phyloP scores from a whole-genome alignment of 2,797 vertebrate genomes.

The Tapirus indicus region DNA sequence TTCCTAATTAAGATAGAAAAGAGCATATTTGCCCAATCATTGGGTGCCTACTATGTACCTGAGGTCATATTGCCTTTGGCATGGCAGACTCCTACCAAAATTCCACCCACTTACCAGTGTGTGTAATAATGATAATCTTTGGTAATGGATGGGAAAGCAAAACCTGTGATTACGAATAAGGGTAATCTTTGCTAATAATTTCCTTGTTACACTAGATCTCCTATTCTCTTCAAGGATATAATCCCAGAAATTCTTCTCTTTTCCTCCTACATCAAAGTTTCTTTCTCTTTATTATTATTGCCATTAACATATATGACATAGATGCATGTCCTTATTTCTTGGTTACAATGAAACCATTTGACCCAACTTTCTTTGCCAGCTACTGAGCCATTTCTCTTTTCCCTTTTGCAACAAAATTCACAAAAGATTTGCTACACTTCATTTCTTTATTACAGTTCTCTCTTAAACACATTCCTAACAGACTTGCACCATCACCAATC shows the following conservation, averaged over 20 bases:
- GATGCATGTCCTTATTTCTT: background rate
- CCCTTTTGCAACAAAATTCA: background rate
- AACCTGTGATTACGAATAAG: background rate
- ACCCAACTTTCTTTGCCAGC: background rate
- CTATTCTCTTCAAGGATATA: background rate
- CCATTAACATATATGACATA: background rate
- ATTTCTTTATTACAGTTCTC: background rate
- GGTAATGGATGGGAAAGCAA: background rate
- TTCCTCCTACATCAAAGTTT: background rate
- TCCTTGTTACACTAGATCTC: background rate
- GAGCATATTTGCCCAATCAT: no score
- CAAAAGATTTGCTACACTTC: background rate
- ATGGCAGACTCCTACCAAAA: background rate
- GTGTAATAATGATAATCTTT: background rate
- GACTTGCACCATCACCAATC: background rate
- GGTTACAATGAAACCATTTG: background rate
- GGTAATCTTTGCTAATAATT: background rate
- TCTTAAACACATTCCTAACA: background rate
- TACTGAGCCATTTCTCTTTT: background rate
- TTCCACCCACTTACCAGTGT: background rate
- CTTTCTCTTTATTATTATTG: background rate
- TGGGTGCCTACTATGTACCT: no score
- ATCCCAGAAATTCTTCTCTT: background rate
- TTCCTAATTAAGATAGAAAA: no score
- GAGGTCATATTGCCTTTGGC: background rate